Evolutionary conservation across 35 echinoderm and acorn worm genomes (phyloP).

Genomic region (Apostichopus californicus): DNA sequence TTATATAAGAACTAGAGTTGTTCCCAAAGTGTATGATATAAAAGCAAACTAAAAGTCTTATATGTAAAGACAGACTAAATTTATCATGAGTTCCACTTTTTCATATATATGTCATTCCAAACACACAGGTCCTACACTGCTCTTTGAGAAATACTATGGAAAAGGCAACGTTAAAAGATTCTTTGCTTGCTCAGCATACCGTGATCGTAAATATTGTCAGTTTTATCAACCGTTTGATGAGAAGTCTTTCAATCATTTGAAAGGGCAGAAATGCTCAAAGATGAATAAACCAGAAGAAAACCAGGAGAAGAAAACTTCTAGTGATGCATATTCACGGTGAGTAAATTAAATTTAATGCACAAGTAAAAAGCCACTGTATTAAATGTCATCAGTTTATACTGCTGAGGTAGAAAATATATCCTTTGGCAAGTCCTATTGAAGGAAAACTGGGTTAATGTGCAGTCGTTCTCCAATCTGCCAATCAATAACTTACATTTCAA

Average conservation of each 20-base stretch:
- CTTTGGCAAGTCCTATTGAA: no score
- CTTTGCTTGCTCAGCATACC: slow-evolving; percentile 89
- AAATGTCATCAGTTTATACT: neutral
- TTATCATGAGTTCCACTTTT: no score
- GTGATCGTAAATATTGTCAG: slow-evolving; percentile 80
- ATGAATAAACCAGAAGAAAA: neutral
- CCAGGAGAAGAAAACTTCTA: neutral
- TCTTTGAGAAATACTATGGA: slow-evolving; percentile 78
- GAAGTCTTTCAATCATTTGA: slow-evolving; percentile 23
- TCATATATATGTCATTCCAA: no score
- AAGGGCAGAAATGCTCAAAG: neutral
- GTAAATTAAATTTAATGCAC: neutral
- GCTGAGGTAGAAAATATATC: no score
- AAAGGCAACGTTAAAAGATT: slow-evolving; percentile 41
- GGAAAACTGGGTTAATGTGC: no score
- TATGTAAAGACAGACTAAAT: no score
- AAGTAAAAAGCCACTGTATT: neutral
- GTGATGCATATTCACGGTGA: neutral
- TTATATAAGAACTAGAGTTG: neutral
- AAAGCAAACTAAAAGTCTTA: no score
- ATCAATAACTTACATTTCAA: no score
- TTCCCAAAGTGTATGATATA: no score
- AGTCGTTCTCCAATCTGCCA: no score
- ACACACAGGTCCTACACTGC: slow-evolving; percentile 80
- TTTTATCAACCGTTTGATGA: slow-evolving; percentile 71